Base-by-base conservation (phyloP, 2,113 vertebrate genomes). In the Epinephelus lanceolatus region DNA sequence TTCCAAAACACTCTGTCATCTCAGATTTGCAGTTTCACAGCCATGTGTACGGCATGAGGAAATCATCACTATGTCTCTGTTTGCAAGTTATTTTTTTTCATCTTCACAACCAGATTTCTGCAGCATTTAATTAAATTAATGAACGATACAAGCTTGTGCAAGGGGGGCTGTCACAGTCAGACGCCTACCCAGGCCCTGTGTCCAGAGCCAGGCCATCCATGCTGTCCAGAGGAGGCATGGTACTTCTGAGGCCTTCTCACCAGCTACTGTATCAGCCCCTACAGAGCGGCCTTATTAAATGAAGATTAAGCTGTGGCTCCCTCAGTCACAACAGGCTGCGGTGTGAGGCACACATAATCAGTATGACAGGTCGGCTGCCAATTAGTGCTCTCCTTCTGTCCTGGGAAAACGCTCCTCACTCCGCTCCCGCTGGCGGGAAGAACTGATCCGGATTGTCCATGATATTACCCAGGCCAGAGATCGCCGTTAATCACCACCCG, bases 281-380 rank as follows among this genome's bases (percentile, higher is more conserved):
- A 90, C 61, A 75, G 94, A 93, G 94, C 90, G 33, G 85, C 86
- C 93, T 96, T 93, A 95, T 96, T 96, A 96, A 96, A 96, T 95
- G 88, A 90, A 95, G 94, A 95, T 95, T 95, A 96, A 91, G 92
- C 90, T 53, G 70, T 89, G 89, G 92, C 88, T 94, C 89, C 92
- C 73, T 71, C 76, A 90, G 86, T 94, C 94, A 93, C 89, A 94
- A 94, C 91, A 94, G 86, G 83, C 89, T 90, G 90, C 76, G 82
- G 83, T 84, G 85, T 86, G 86, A 89, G 90, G 87, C 90, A 72
- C 80, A 88, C 86, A 94, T 94, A 94, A 93, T 94, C 92, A 92
- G 82, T 85, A 86, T 89, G 92, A 92, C 91, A 87, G 84, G 75
- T 82, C 51, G 78, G 87, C 79, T 93, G 94, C 90, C 94, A 95